Conservation (phyloP, 2,113 vertebrate genomes). For the Hiodon alosoides region DNA sequence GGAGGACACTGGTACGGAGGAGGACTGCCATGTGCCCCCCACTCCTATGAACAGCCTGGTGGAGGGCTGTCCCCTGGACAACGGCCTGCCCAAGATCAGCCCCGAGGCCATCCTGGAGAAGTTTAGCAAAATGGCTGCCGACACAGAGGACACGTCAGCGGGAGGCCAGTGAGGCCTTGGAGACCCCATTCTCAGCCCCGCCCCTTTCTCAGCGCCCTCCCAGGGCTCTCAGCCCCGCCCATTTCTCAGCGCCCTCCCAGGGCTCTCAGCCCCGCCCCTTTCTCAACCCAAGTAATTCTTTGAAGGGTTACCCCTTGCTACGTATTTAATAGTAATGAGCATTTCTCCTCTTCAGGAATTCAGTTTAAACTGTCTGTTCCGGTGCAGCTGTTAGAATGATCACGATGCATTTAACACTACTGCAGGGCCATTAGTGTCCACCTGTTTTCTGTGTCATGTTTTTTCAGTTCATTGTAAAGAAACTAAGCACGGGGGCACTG, state of each 20-base stretch:
- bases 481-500: no score
- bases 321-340: no score
- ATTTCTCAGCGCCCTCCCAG: neutral
- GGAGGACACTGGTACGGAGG: constrained; percentile 30
- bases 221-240: neutral
- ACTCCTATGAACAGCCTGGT: constrained; percentile 95
- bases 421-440: no score
- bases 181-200: neutral
- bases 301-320: neutral
- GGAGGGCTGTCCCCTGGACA: constrained; percentile 85
- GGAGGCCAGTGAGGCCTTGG: constrained; percentile 13
- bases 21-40: constrained; percentile 69
- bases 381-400: no score
- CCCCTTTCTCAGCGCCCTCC: neutral
- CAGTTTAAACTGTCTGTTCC: no score
- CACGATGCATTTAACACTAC: no score
- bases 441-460: no score
- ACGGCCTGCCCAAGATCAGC: constrained; percentile 70
- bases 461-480: no score
- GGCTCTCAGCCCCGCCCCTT: neutral
- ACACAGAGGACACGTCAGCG: neutral
- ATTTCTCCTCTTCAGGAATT: no score
- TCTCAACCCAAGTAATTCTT: constrained; percentile 1
- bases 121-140: constrained; percentile 60
- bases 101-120: constrained; percentile 73